Conservation (phyloP, 2,113 vertebrate genomes). For the Melanocharis versteri region DNA sequence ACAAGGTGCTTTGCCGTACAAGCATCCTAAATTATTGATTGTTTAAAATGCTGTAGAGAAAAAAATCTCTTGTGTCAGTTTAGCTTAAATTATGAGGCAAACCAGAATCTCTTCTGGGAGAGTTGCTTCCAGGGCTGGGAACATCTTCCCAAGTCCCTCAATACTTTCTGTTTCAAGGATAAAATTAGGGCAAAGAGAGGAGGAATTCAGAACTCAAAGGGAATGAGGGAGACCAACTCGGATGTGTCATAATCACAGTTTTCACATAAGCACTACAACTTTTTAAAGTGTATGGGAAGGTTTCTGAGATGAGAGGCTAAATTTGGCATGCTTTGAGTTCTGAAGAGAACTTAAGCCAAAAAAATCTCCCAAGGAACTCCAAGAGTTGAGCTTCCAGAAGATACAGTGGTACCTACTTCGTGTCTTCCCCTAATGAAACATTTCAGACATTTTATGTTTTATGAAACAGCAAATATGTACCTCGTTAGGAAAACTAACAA, state of each 20-base stretch:
- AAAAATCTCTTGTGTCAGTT: neutral
- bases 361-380: neutral
- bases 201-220: neutral
- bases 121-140: neutral
- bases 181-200: neutral
- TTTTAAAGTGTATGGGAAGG: neutral
- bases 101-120: neutral
- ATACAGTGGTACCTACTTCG: neutral
- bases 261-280: neutral
- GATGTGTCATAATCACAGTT: neutral
- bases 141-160: neutral
- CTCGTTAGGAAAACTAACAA: neutral
- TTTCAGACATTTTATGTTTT: neutral
- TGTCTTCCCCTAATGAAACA: neutral
- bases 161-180: neutral
- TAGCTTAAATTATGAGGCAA: neutral
- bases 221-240: neutral
- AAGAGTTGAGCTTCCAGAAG: neutral
- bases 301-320: neutral
- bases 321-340: neutral
- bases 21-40: neutral
- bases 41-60: neutral
- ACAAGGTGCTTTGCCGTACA: neutral
- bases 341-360: neutral
- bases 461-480: neutral